These are phyloP conservation scores for Ashinkailepas kermadecensis DNA, from an alignment of 2,888 invertebrate species.

Conservation along the genomic window DNA sequence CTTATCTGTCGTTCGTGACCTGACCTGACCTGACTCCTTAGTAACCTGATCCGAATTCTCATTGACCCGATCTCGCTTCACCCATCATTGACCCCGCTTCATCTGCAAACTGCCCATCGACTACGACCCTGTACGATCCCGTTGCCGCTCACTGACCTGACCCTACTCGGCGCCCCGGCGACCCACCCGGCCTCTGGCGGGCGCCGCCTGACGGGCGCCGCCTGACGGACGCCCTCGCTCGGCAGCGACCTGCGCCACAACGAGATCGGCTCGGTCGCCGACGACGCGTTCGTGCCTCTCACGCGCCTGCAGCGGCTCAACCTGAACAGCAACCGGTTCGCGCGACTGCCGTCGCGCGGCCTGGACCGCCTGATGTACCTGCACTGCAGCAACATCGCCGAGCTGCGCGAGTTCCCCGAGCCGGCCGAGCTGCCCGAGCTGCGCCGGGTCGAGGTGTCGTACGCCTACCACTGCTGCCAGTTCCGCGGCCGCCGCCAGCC, in stretches of 20 bases:
- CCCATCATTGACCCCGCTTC: too few species aligned
- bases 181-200: neutral
- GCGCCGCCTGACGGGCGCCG: neutral
- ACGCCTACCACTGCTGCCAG: constrained; percentile 94
- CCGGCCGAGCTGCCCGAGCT: constrained; percentile 80
- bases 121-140: constrained; percentile 19
- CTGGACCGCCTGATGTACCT: constrained; percentile 70
- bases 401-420: constrained; percentile 75
- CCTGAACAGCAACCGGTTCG: constrained; percentile 80
- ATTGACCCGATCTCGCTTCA: too few species aligned
- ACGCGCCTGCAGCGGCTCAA: constrained; percentile 81
- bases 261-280: constrained; percentile 71
- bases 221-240: constrained; percentile 32
- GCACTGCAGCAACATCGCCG: constrained; percentile 86
- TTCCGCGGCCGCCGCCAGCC: constrained; percentile 49
- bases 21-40: too few species aligned
- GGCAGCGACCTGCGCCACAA: constrained; percentile 82
- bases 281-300: constrained; percentile 71
- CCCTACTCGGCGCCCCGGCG: constrained; percentile 6
- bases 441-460: constrained; percentile 74
- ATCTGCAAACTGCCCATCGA: neutral
- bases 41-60: too few species aligned
- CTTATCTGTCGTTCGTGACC: too few species aligned
- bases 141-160: constrained; percentile 2
- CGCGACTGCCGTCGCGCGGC: constrained; percentile 71